A percentile compares a stretch with the other conserved stretches of the same genome.
Conservation (phyloP, 2,797 vertebrate genomes). For the Picus viridis region DNA sequence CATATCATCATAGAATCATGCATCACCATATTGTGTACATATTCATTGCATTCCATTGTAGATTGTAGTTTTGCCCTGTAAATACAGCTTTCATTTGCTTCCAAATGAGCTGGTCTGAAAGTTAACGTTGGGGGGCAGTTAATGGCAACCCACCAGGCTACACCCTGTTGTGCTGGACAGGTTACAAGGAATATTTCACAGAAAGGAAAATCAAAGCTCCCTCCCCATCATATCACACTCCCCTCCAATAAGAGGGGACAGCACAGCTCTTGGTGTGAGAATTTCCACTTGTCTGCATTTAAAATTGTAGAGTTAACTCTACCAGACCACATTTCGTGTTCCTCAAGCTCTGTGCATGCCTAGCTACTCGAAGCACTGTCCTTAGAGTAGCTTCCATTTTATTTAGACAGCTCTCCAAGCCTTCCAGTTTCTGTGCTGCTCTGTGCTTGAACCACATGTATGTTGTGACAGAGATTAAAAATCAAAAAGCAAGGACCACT, state of each 20-base stretch:
- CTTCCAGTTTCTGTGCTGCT: background rate
- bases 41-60: too few species aligned
- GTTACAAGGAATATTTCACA: background rate
- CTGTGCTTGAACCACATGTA: background rate
- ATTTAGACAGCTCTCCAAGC: background rate
- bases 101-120: too few species aligned
- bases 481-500: background rate
- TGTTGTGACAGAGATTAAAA: background rate
- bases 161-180: background rate
- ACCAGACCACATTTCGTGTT: background rate
- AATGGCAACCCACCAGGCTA: too few species aligned
- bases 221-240: background rate
- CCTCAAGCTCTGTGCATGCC: background rate
- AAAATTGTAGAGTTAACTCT: background rate
- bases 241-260: background rate
- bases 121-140: too few species aligned
- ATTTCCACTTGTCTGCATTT: background rate
- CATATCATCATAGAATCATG: too few species aligned
- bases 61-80: too few species aligned
- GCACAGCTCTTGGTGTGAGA: background rate
- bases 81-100: too few species aligned
- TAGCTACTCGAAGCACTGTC: background rate
- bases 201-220: background rate
- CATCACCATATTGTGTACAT: too few species aligned
- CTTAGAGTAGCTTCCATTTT: background rate